Conservation (phyloP, 2,797 vertebrate genomes). For the Ispidina picta region DNA sequence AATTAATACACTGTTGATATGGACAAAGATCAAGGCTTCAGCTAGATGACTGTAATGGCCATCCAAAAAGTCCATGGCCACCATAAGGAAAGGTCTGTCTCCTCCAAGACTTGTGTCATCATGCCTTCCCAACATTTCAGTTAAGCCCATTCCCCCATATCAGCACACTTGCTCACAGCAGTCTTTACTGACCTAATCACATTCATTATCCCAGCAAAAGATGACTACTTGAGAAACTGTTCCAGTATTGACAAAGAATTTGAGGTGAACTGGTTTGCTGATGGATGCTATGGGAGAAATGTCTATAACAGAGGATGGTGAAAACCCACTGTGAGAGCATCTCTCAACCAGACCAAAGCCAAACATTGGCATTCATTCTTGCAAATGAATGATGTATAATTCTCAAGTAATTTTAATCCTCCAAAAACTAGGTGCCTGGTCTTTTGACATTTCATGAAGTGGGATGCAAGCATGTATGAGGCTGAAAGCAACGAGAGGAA, state of each 20-base stretch:
- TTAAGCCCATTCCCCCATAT: not conserved
- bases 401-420: not conserved
- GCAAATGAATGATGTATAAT: not conserved
- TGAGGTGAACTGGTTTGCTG: not conserved
- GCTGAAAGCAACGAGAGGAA: not conserved
- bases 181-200: not conserved
- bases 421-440: not conserved
- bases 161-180: not conserved
- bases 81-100: not conserved
- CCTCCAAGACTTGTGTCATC: accelerated
- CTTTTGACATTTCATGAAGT: not conserved
- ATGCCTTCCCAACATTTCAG: not conserved
- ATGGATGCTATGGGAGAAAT: not conserved
- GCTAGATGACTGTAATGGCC: not conserved
- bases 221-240: not conserved
- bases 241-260: accelerated
- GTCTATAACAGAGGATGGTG: not conserved
- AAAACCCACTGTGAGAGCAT: not conserved
- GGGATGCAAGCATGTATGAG: not conserved
- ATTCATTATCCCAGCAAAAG: not conserved
- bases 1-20: not conserved
- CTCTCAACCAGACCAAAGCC: not conserved
- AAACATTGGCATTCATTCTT: accelerated
- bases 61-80: not conserved
- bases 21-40: not conserved